phyloP scores from a whole-genome alignment of 2,113 vertebrate genomes.

The Corythornis cristatus region DNA sequence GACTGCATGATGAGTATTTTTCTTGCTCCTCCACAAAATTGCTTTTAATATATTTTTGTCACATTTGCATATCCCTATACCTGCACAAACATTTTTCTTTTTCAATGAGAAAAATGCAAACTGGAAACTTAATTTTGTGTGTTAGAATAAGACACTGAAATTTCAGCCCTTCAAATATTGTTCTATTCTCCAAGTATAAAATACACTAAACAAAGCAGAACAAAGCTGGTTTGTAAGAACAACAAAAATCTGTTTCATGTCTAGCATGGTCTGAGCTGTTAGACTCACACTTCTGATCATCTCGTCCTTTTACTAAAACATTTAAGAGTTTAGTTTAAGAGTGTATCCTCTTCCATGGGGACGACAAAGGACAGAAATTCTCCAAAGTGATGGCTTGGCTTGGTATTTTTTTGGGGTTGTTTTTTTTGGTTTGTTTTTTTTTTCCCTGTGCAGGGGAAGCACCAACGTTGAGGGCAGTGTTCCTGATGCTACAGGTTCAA shows the following conservation, averaged over 20 bases:
- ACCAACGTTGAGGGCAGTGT: not conserved
- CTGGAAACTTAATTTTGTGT: not conserved
- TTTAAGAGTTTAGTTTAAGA: not conserved
- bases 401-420: too few species aligned
- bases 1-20: not conserved
- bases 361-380: not conserved
- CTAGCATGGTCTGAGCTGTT: slow-evolving; percentile 19
- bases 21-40: not conserved
- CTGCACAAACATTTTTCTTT: not conserved
- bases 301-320: not conserved
- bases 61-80: not conserved
- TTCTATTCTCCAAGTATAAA: not conserved
- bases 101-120: not conserved
- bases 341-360: not conserved
- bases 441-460: not conserved
- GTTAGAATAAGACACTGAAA: not conserved
- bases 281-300: slow-evolving; percentile 8
- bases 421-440: too few species aligned
- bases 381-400: accelerated
- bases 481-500: not conserved
- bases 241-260: slow-evolving; percentile 15
- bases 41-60: not conserved
- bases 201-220: not conserved
- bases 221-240: not conserved
- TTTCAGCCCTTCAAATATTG: not conserved